These are phyloP conservation scores for Drosophila melanica DNA, from an alignment of 1,140 invertebrate species.

Conservation along the genomic window DNA sequence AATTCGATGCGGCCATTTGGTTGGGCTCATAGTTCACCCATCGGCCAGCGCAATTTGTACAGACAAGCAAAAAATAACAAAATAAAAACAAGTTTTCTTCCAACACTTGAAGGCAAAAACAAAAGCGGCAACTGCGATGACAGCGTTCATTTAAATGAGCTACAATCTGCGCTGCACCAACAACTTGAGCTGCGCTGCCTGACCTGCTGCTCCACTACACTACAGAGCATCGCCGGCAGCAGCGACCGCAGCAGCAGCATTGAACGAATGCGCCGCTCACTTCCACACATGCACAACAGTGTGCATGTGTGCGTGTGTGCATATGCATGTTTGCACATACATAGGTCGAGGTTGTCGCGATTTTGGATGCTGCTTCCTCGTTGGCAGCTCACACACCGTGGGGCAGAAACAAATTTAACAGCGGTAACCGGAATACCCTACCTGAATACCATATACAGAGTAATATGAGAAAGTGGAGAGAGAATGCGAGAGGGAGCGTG, in stretches of 20 bases:
- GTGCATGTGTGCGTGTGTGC: too few relatives aligned
- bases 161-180: slow-evolving; percentile 23
- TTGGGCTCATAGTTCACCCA: slow-evolving; percentile 28
- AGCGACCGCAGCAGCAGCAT: background rate
- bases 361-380: slow-evolving; percentile 45
- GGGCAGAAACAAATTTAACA: background rate
- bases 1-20: slow-evolving; percentile 44
- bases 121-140: slow-evolving; percentile 11
- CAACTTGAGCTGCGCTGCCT: slow-evolving; percentile 13
- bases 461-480: too few relatives aligned
- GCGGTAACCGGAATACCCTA: too few relatives aligned
- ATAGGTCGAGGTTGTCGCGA: slow-evolving; percentile 55
- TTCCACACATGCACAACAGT: slow-evolving; percentile 17
- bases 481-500: too few relatives aligned
- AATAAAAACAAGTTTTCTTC: slow-evolving; percentile 30
- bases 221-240: slow-evolving; percentile 14
- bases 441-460: background rate
- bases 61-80: slow-evolving; percentile 4
- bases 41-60: slow-evolving; percentile 27
- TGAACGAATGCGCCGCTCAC: slow-evolving; percentile 23
- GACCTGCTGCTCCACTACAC: slow-evolving; percentile 60
- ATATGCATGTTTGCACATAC: background rate
- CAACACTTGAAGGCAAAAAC: slow-evolving; percentile 16
- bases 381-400: slow-evolving; percentile 29
- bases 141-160: slow-evolving; percentile 45